Evolutionary conservation across 2,888 invertebrate species (phyloP), one percentile per base, ranked within the genome.

Genomic region (Erynnis tages): DNA sequence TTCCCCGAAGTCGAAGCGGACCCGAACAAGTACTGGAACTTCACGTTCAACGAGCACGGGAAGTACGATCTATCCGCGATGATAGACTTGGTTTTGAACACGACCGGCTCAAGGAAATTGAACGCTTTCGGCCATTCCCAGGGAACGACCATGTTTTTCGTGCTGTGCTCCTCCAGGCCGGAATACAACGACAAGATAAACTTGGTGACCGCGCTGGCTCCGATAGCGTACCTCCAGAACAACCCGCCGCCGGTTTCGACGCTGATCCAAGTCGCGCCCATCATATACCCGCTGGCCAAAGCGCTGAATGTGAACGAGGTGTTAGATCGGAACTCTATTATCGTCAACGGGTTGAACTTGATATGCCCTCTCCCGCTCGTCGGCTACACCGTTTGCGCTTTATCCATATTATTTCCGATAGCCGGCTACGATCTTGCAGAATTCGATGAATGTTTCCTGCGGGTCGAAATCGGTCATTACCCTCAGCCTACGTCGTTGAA

Each of bases 31-130:
- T 92, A 74, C 60, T 92, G 91, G 91, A 57, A 83, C 37, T 91
- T 88, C 59, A 91, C 92, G 54, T 92, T 90, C 82, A 92, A 95
- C 67, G 93, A 96, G 66, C 92, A 93, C 71, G 95, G 93, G 0
- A 61, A 74, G 13, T 90, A 91, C 60, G 96, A 96, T 69, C 60
- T 95, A 0, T 92, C 95, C 0, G 91, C 93, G 0, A 91, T 91
- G 70, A 91, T 80, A 10, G 79, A 82, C 54, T 71, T 66, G 5
- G 55, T 81, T 6, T 47, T 73, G 6, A 46, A 62, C 0, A 55
- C 58, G 5, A 93, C 94, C 0, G 82, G 86, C 0, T 80, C 90
- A 29, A 54, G 79, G 3, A 76, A 90, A 41, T 55, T 95, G 0
- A 91, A 90, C 60, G 92, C 93, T 63, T 75, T 93, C 5, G 94